Conservation (phyloP, 2,113 vertebrate genomes). For the Peromyscus leucopus region DNA sequence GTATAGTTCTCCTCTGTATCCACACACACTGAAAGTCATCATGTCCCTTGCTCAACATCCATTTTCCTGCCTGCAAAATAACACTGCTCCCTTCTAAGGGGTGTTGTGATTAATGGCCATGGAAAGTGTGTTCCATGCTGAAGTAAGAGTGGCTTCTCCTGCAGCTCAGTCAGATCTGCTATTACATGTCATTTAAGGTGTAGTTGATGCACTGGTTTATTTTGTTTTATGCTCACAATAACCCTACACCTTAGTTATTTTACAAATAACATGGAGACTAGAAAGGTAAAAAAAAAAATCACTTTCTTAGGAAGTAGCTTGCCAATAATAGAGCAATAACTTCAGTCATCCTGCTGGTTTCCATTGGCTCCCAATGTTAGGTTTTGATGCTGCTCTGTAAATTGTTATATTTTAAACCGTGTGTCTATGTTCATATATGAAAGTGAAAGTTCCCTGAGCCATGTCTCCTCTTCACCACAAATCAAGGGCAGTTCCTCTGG, state of each 20-base stretch:
- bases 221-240: slow-evolving; percentile 10
- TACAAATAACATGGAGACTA: not conserved
- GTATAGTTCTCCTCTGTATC: not conserved
- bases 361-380: not conserved
- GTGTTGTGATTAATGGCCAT: not conserved
- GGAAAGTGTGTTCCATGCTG: not conserved
- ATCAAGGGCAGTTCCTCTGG: not conserved
- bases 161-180: not conserved
- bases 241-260: not conserved
- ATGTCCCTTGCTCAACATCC: not conserved
- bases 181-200: not conserved
- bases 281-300: not conserved
- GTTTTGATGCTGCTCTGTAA: not conserved
- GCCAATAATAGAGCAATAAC: not conserved
- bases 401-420: not conserved
- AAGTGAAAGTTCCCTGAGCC: not conserved
- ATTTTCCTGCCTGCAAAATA: slow-evolving; percentile 13
- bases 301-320: not conserved
- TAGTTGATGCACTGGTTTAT: not conserved
- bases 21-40: not conserved
- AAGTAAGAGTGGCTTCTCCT: not conserved
- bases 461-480: not conserved
- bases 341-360: not conserved
- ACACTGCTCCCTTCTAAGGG: not conserved
- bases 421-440: not conserved